Conservation (phyloP, 64 coral and sea anemone genomes). For the Montipora foliosa region DNA sequence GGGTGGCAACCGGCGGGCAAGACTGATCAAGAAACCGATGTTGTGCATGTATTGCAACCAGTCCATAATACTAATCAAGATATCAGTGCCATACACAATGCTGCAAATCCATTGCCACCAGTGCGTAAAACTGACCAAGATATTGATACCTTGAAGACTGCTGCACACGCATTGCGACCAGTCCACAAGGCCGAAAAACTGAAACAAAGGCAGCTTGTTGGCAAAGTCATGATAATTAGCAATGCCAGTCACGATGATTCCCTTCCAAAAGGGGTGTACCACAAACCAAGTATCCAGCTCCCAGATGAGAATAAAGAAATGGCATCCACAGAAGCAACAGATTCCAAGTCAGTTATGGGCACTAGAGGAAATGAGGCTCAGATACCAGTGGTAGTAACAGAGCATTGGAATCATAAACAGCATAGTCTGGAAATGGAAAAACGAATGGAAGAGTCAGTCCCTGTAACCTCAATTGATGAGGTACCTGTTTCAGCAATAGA, state of each 20-base stretch:
- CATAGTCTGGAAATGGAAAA: background rate
- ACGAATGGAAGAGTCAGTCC: background rate
- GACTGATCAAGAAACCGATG: too few relatives aligned
- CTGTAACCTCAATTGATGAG: slow-evolving; percentile 51
- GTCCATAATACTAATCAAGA: too few relatives aligned
- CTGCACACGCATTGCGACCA: slow-evolving; percentile 44
- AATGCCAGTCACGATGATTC: slow-evolving; percentile 55
- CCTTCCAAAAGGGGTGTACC: slow-evolving; percentile 24
- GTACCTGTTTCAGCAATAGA: slow-evolving; percentile 86
- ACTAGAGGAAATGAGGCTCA: background rate
- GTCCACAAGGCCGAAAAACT: slow-evolving; percentile 60
- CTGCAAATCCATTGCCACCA: too few relatives aligned
- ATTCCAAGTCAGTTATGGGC: background rate
- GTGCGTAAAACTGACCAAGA: background rate
- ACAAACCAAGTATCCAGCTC: slow-evolving; percentile 18
- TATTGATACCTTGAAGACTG: background rate
- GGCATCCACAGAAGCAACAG: background rate
- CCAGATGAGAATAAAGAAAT: background rate
- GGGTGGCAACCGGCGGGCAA: too few relatives aligned
- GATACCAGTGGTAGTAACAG: background rate
- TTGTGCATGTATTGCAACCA: too few relatives aligned
- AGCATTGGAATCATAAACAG: slow-evolving; percentile 46
- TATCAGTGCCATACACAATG: too few relatives aligned
- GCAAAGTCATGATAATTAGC: slow-evolving; percentile 57
- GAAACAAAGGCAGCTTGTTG: slow-evolving; percentile 45